These are phyloP conservation scores for Luscinia megarhynchos DNA, from an alignment of 2,797 vertebrate species.

Conservation along the genomic window DNA sequence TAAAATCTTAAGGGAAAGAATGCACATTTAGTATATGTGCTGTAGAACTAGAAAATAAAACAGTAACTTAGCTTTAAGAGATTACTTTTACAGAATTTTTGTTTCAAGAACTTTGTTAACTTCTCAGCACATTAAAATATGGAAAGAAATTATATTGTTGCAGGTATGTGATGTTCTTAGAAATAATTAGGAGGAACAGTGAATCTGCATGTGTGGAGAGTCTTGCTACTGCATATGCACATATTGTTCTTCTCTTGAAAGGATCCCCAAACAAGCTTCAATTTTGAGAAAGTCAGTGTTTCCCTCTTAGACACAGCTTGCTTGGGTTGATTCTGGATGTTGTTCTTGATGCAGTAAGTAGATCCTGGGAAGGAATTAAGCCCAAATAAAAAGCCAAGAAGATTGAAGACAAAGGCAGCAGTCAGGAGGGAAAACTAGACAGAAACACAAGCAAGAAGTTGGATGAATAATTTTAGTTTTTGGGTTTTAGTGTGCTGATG, in stretches of 20 bases:
- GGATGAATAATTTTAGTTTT: neutral
- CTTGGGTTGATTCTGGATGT: neutral
- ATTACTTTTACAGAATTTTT: neutral
- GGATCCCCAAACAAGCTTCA: neutral
- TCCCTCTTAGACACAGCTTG: neutral
- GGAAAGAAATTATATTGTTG: neutral
- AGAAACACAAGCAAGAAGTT: neutral
- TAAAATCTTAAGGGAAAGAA: neutral
- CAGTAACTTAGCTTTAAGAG: neutral
- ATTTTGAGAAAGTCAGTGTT: neutral
- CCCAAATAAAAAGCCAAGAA: neutral
- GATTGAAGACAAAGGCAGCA: neutral
- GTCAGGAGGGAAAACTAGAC: neutral
- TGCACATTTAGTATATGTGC: neutral
- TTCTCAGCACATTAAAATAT: neutral
- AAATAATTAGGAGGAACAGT: neutral
- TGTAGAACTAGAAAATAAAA: neutral
- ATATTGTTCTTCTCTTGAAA: neutral
- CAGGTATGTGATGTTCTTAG: neutral
- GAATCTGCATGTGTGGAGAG: neutral
- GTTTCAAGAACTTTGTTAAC: neutral
- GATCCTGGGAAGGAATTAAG: neutral
- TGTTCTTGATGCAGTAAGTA: neutral
- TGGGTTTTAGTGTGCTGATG: neutral
- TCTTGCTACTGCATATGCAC: neutral